phyloP scores from a whole-genome alignment of 53 echinoderm and acorn worm genomes.

The Mesocentrotus franciscanus region DNA sequence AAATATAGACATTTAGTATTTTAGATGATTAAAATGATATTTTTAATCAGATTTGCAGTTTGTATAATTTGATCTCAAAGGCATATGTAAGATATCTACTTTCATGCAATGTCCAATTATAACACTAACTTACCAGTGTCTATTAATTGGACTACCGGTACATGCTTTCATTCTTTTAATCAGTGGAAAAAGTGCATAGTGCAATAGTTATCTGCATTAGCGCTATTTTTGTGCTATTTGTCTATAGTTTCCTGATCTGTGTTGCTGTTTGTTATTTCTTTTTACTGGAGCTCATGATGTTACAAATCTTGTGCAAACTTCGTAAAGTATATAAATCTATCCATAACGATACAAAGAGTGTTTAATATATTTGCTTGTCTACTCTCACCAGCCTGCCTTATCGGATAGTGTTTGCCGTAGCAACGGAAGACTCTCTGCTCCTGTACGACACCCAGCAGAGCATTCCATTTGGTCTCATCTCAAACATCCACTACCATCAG shows the following conservation, averaged over 20 bases:
- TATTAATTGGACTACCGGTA: too few relatives aligned
- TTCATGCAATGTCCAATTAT: too few relatives aligned
- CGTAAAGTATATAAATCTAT: not conserved
- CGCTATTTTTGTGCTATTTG: not conserved
- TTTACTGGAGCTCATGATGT: not conserved
- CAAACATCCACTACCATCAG: conserved; percentile 93
- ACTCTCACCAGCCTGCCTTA: conserved; percentile 81
- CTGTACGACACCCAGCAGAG: conserved; percentile 95
- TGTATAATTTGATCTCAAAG: too few relatives aligned
- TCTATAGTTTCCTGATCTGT: not conserved
- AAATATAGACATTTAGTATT: too few relatives aligned
- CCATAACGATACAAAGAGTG: not conserved
- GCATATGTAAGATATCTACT: too few relatives aligned
- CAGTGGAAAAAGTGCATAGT: too few relatives aligned
- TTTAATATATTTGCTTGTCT: not conserved
- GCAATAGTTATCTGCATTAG: too few relatives aligned
- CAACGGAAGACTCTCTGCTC: conserved; percentile 88
- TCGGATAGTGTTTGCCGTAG: conserved; percentile 92
- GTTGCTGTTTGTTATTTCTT: not conserved
- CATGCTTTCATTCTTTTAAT: too few relatives aligned
- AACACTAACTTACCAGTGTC: too few relatives aligned
- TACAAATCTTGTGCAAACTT: not conserved
- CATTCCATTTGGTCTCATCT: conserved; percentile 89
- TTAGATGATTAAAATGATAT: too few relatives aligned
- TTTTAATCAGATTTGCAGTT: too few relatives aligned